These are phyloP conservation scores for Meriones psammophilus DNA, from an alignment of 2,797 vertebrate species.

Conservation along the genomic window DNA sequence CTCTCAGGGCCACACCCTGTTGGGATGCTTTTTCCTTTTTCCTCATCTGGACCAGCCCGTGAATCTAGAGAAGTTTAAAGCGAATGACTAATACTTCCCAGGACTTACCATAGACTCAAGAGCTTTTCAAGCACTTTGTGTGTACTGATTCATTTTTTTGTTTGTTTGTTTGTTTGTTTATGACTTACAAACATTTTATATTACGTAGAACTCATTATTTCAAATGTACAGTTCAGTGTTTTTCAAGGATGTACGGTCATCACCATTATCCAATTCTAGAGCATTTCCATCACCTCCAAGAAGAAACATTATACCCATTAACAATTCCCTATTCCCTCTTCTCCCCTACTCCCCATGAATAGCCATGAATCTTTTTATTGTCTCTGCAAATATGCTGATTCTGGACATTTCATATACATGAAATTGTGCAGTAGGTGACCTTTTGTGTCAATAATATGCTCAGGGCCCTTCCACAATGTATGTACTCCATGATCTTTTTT, in stretches of 20 bases:
- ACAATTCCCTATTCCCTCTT: background rate
- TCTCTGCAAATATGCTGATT: background rate
- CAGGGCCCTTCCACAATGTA: background rate
- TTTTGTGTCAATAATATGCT: background rate
- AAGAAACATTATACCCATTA: background rate
- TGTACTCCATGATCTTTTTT: background rate
- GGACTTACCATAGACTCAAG: background rate
- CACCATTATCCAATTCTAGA: slow-evolving; percentile 8
- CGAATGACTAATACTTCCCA: background rate
- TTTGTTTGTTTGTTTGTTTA: too few relatives aligned
- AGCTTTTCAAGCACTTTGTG: background rate
- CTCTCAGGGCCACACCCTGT: background rate
- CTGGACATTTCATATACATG: background rate
- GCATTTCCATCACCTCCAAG: background rate
- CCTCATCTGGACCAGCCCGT: background rate
- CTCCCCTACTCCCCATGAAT: background rate
- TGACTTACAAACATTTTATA: slow-evolving; percentile 4
- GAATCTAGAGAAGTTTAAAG: background rate
- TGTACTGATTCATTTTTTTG: background rate
- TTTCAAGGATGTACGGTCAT: background rate
- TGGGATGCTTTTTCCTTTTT: background rate
- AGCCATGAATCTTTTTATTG: background rate
- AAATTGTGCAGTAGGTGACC: background rate
- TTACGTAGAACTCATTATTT: background rate
- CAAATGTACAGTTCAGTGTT: background rate